phyloP scores from a whole-genome alignment of 2,113 vertebrate species.

The Amblyopsis rosae region DNA sequence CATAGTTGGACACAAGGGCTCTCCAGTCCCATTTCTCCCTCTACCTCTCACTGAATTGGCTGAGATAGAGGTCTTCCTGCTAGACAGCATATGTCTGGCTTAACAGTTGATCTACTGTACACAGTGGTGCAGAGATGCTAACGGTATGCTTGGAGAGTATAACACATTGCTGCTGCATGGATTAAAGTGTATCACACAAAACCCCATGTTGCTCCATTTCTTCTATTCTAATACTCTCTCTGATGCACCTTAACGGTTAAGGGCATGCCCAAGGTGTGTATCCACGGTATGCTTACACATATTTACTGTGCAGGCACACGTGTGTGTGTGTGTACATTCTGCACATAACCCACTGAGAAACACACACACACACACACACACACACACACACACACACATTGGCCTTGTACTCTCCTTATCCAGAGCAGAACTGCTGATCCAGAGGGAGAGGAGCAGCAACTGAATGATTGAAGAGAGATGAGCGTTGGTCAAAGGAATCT shows the following conservation, averaged over 20 bases:
- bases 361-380: not conserved
- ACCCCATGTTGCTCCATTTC: not conserved
- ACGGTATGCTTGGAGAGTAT: too few relatives aligned
- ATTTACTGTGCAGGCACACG: not conserved
- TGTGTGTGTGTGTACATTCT: not conserved
- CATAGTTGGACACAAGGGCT: too few relatives aligned
- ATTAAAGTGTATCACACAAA: not conserved
- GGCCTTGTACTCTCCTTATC: not conserved
- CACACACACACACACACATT: not conserved
- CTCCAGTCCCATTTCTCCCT: too few relatives aligned
- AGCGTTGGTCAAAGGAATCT: conserved; percentile 29
- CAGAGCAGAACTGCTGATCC: not conserved
- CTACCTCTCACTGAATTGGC: too few relatives aligned
- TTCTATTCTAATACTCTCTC: not conserved
- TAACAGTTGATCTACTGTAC: conserved; percentile 1
- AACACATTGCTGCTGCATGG: not conserved
- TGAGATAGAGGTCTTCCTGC: conserved; percentile 19
- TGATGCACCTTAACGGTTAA: not conserved
- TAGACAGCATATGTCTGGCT: conserved; percentile 6
- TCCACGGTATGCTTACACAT: too few relatives aligned
- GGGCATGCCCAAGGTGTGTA: too few relatives aligned
- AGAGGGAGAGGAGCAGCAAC: conserved; percentile 11
- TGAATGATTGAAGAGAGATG: conserved; percentile 13
- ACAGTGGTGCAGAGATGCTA: not conserved
- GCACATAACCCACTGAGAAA: not conserved